phyloP scores from a whole-genome alignment of 2,797 vertebrate species.

The Ataeniobius toweri region DNA sequence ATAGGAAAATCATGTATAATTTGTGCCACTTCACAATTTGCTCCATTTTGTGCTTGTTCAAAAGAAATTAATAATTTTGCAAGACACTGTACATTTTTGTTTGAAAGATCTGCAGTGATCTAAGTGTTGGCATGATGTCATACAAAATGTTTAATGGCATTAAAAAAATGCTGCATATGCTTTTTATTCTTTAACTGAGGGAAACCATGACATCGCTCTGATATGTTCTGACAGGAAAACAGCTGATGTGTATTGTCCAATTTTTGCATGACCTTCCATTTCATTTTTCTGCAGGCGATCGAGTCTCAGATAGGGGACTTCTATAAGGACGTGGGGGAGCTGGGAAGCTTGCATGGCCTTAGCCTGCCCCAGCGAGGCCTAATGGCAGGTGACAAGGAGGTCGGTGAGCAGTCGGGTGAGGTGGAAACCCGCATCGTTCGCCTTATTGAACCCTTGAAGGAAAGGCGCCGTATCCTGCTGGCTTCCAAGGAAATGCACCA shows the following conservation, averaged over 20 bases:
- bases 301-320: conserved; percentile 92
- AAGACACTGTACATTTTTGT: neutral
- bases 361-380: conserved; percentile 81
- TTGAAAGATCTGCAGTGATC: neutral
- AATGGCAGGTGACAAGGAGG: conserved; percentile 76
- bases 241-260: conserved; percentile 40
- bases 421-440: conserved; percentile 89
- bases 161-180: conserved; percentile 46
- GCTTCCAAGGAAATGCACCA: conserved; percentile 96
- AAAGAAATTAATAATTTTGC: neutral
- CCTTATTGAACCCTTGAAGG: conserved; percentile 92
- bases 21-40: neutral
- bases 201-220: conserved; percentile 47
- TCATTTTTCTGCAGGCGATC: conserved; percentile 81
- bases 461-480: conserved; percentile 88
- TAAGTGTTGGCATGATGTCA: conserved; percentile 2
- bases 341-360: conserved; percentile 83
- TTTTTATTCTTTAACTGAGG: conserved; percentile 27
- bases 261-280: conserved; percentile 45
- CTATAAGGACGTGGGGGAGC: conserved; percentile 87
- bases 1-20: neutral
- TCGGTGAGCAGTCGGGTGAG: conserved; percentile 81
- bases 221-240: conserved; percentile 41
- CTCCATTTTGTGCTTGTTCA: neutral
- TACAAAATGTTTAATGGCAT: conserved; percentile 42